phyloP scores from a whole-genome alignment of 1,140 invertebrate genomes.

The Amyelois transitella region DNA sequence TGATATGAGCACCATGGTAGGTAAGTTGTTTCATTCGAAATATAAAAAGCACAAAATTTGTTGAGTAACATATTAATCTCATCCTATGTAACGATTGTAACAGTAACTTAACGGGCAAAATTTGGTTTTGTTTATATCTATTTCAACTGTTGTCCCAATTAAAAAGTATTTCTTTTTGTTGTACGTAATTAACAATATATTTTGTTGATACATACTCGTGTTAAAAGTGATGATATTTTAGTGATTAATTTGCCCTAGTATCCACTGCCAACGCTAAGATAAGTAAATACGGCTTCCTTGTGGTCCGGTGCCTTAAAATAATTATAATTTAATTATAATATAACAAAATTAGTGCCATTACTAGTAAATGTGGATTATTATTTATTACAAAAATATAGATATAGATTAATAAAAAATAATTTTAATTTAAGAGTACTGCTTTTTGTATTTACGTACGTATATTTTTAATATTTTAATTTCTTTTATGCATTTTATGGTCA shows the following conservation, averaged over 20 bases:
- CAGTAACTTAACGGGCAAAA: too few relatives aligned
- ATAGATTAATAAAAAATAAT: neutral
- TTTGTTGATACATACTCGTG: neutral
- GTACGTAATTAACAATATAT: too few relatives aligned
- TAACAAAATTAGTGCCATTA: constrained; percentile 58
- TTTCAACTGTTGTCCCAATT: too few relatives aligned
- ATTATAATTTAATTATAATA: constrained; percentile 21
- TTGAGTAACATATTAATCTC: neutral
- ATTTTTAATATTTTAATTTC: neutral
- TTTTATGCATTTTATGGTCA: constrained; percentile 6
- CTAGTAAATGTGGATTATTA: constrained; percentile 40
- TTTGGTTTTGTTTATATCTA: too few relatives aligned
- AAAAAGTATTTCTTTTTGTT: too few relatives aligned
- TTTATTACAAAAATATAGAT: constrained; percentile 35
- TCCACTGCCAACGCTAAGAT: constrained; percentile 16
- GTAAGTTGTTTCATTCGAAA: neutral
- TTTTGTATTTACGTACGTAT: neutral
- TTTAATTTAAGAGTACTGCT: neutral
- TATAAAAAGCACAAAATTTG: neutral
- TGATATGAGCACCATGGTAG: neutral
- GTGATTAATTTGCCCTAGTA: neutral
- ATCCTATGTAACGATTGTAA: too few relatives aligned
- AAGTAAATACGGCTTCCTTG: constrained; percentile 6
- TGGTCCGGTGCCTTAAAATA: constrained; percentile 36
- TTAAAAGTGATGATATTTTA: neutral